Conservation (phyloP, 2,113 vertebrate genomes). For the Eudyptes chrysolophus region DNA sequence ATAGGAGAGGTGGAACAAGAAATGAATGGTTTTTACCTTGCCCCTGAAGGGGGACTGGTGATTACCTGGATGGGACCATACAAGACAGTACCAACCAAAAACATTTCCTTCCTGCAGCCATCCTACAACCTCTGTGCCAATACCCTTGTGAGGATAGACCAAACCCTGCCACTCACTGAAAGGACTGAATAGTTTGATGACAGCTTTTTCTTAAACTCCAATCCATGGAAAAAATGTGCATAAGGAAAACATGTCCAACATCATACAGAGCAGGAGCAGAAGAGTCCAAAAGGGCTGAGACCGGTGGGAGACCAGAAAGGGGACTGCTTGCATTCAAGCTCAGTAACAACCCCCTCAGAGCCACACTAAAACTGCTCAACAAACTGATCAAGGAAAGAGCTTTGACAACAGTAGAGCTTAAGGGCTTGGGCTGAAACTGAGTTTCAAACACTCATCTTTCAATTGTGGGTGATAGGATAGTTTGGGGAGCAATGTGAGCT, state of each 20-base stretch:
- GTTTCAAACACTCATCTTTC: neutral
- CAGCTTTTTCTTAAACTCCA: neutral
- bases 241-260: neutral
- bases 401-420: neutral
- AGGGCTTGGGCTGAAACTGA: neutral
- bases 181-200: neutral
- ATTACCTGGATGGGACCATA: neutral
- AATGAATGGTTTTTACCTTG: neutral
- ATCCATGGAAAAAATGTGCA: neutral
- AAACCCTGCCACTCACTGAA: neutral
- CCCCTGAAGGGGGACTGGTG: neutral
- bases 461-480: neutral
- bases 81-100: neutral
- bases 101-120: neutral
- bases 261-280: neutral
- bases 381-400: neutral
- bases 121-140: neutral
- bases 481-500: neutral
- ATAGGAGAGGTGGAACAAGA: neutral
- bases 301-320: rapidly evolving
- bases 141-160: neutral
- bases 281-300: neutral
- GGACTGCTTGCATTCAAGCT: neutral
- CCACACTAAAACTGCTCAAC: neutral
- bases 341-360: neutral